Conservation (phyloP, 1,140 invertebrate genomes). For the Chionoecetes opilio region DNA sequence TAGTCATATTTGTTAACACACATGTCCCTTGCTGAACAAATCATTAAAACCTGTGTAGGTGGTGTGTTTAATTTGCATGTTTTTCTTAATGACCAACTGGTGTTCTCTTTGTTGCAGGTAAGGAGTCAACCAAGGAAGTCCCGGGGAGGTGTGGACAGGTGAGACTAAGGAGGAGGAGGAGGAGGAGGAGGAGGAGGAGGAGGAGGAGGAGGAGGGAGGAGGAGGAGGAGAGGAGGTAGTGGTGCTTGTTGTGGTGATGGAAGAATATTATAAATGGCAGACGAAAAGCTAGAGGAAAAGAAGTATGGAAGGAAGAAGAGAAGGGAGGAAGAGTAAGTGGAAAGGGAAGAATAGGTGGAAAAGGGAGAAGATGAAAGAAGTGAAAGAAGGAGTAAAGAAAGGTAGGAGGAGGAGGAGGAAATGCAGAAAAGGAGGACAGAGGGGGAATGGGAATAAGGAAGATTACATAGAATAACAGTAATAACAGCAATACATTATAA, state of each 20-base stretch:
- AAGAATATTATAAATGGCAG: too few species aligned
- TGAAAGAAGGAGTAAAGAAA: too few species aligned
- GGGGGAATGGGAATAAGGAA: too few species aligned
- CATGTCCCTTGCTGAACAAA: too few species aligned
- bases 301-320: background rate
- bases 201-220: background rate
- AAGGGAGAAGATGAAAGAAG: background rate
- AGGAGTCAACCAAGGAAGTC: background rate
- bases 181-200: background rate
- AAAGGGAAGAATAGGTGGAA: background rate
- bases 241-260: too few species aligned
- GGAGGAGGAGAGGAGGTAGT: background rate
- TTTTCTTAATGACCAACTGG: background rate
- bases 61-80: background rate
- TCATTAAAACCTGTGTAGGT: background rate
- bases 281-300: too few species aligned
- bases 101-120: background rate
- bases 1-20: too few species aligned
- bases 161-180: background rate
- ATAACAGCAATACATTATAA: background rate
- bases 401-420: background rate
- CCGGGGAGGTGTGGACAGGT: background rate
- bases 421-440: background rate
- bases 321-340: background rate
- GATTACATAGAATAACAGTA: background rate